These are phyloP conservation scores for Glaucidium brasilianum DNA, from an alignment of 2,113 vertebrate species.

Conservation along the genomic window DNA sequence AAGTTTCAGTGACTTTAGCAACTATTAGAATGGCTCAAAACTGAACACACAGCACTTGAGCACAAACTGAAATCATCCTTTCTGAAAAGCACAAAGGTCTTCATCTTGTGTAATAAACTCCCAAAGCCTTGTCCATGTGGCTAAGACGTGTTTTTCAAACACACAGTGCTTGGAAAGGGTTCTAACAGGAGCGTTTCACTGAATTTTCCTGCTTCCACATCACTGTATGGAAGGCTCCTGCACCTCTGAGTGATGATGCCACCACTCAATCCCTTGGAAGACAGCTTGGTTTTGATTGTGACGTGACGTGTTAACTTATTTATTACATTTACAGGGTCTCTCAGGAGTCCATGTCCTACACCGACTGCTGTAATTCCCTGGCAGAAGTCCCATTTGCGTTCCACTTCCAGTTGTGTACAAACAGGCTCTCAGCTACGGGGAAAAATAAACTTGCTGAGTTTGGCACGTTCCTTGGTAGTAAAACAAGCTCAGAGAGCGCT, in stretches of 20 bases:
- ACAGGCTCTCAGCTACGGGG: fast-evolving
- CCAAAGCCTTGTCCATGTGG: fast-evolving
- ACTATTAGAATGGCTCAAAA: neutral
- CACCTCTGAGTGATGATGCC: neutral
- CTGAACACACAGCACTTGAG: neutral
- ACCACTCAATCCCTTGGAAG: neutral
- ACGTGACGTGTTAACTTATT: neutral
- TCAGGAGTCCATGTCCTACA: neutral
- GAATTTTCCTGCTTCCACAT: neutral
- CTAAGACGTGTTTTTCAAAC: neutral
- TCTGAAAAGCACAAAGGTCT: neutral
- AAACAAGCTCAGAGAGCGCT: neutral
- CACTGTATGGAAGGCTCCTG: neutral
- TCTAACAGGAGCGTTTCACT: neutral
- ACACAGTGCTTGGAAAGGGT: neutral
- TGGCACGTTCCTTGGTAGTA: neutral
- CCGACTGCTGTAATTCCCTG: neutral
- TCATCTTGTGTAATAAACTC: neutral
- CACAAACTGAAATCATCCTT: neutral
- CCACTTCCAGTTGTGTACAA: neutral
- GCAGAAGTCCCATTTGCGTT: neutral
- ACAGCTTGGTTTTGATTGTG: neutral
- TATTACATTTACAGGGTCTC: neutral
- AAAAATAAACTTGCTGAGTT: neutral
- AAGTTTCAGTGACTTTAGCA: neutral